phyloP scores from a whole-genome alignment of 2,797 vertebrate genomes.

The Otolemur crassicaudatus region DNA sequence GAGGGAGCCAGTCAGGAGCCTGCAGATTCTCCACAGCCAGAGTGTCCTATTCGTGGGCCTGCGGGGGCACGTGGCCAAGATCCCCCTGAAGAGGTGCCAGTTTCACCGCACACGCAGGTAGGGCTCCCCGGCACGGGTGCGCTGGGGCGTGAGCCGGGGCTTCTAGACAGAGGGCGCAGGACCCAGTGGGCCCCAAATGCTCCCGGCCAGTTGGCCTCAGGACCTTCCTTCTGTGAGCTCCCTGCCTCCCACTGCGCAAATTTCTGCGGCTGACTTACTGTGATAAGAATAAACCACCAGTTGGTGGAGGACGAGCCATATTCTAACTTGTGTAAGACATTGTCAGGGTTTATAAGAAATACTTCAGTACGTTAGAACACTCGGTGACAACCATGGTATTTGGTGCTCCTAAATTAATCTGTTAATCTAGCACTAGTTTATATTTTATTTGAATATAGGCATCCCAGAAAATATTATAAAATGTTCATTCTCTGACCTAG shows the following conservation, averaged over 20 bases:
- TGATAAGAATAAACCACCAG: neutral
- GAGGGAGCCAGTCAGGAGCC: slow-evolving; percentile 93
- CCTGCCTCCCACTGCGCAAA: neutral
- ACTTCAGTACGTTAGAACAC: neutral
- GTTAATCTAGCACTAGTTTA: neutral
- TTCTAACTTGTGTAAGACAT: neutral
- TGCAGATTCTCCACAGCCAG: slow-evolving; percentile 96
- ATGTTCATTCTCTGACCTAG: neutral
- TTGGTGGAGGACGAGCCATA: neutral
- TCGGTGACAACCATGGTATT: neutral
- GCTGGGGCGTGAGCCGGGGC: neutral
- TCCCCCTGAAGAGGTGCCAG: slow-evolving; percentile 96
- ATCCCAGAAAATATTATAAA: too few species aligned
- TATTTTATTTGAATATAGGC: neutral
- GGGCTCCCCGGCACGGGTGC: neutral
- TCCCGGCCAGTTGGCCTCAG: neutral
- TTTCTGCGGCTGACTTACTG: neutral
- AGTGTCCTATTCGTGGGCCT: slow-evolving; percentile 97
- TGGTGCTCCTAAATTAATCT: neutral
- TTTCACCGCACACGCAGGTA: slow-evolving; percentile 96
- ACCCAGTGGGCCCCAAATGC: neutral
- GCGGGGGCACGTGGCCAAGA: slow-evolving; percentile 95
- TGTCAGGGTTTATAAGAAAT: neutral
- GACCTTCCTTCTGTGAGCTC: neutral
- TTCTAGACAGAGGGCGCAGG: neutral